Evolutionary conservation across 2,113 vertebrate species (phyloP).

Genomic region (Brachypodius melanocephalos): DNA sequence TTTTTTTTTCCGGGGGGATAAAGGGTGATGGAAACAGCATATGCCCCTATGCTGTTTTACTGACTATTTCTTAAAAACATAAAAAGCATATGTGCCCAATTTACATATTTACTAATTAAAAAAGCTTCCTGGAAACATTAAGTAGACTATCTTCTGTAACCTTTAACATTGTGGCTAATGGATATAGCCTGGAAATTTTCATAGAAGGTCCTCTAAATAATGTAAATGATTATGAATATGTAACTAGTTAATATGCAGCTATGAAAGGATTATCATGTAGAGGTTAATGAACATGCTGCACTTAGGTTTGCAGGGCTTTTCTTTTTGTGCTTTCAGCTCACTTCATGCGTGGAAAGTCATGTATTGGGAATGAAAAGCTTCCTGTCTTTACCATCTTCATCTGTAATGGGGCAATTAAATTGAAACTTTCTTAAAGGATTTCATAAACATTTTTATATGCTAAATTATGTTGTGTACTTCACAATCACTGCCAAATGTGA

Average conservation of each 20-base stretch:
- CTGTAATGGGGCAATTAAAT: conserved; percentile 54
- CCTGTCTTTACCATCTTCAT: conserved; percentile 54
- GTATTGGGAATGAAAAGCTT: conserved; percentile 58
- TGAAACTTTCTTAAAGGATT: conserved; percentile 57
- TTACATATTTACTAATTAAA: conserved; percentile 86
- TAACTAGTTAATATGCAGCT: conserved; percentile 87
- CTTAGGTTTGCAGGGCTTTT: conserved; percentile 75
- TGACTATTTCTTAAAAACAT: conserved; percentile 67
- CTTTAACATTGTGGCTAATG: conserved; percentile 82
- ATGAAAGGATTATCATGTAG: conserved; percentile 80
- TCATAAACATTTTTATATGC: conserved; percentile 40
- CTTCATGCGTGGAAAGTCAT: conserved; percentile 76
- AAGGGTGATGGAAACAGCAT: conserved; percentile 32
- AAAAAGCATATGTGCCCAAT: conserved; percentile 71
- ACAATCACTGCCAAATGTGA: conserved; percentile 26
- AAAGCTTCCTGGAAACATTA: conserved; percentile 79
- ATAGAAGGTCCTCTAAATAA: conserved; percentile 82
- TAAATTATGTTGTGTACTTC: conserved; percentile 53
- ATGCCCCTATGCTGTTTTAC: conserved; percentile 21
- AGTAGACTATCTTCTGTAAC: conserved; percentile 80
- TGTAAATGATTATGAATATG: conserved; percentile 86
- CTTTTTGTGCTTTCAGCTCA: conserved; percentile 71
- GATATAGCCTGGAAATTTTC: conserved; percentile 82
- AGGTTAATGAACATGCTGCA: conserved; percentile 85
- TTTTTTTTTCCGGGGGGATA: not conserved